Base-by-base conservation (phyloP, 2,113 vertebrate species). In the Pterocles gutturalis region DNA sequence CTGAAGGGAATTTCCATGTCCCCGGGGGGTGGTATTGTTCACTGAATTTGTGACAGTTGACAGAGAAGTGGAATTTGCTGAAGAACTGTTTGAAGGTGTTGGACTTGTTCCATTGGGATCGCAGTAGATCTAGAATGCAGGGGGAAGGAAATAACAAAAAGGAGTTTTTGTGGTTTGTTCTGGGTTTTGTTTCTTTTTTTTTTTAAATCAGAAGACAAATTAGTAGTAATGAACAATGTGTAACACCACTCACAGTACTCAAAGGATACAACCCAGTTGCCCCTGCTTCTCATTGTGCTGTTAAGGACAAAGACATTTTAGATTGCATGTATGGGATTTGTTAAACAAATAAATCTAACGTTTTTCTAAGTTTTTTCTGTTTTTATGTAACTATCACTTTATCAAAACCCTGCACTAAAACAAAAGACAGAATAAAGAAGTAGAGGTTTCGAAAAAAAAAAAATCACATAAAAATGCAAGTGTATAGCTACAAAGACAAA, bases 41-140 rank as follows among this genome's bases (percentile, higher is more conserved):
- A 94, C 45, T 93, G 97, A 86, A 94, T 82, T 97, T 45, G 96
- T 89, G 70, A 66, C 34, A 78, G 94, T 61, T 90, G 94, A 78
- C 82, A 85, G 41, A 83, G 83, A 83, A 67, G 90, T 93, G 36
- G 96, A 84, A 90, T 17, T 94, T 66, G 89, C 65, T 89, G 94
- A 72, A 71, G 85, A 72, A 75, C 76, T 97, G 91, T 41, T 91
- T 77, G 79, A 45, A 89, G 67, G 25, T 55, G 93, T 62, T 90
- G 36, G 18, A 89, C 28, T 46, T 72, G 96, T 64, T 89, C 60
- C 95, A 94, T 96, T 89, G 79, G 3, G 0, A 67, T 80, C 13
- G 22, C 96, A 98, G 93, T 96, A 95, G 82, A 98, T 98, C 98
- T 98, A 96, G 90, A 98, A 98, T 51, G 93, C 9, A 36, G 45